Evolutionary conservation across 2,113 vertebrate genomes (phyloP).

Genomic region (Chlamydotis undulata): DNA sequence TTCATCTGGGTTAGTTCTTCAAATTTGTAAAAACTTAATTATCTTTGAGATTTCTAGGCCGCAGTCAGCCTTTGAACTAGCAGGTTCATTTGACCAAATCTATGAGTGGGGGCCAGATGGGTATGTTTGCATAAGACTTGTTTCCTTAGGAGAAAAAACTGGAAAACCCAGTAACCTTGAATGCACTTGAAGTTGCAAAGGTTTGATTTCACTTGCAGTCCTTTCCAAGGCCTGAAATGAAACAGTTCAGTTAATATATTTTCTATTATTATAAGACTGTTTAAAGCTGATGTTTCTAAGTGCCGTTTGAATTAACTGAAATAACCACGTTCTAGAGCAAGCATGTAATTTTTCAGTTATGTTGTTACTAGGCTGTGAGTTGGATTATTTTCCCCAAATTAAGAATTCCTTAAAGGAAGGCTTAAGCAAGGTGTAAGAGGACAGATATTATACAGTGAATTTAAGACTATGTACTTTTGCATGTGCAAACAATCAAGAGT

Average conservation of each 20-base stretch:
- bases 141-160: neutral
- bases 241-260: neutral
- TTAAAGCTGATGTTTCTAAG: neutral
- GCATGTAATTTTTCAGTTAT: neutral
- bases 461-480: neutral
- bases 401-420: neutral
- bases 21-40: slow-evolving; percentile 19
- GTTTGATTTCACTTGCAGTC: neutral
- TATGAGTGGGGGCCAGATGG: neutral
- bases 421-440: neutral
- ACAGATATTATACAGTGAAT: neutral
- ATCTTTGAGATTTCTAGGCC: slow-evolving; percentile 40
- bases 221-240: neutral
- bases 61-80: neutral
- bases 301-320: neutral
- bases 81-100: neutral
- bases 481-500: neutral
- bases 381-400: neutral
- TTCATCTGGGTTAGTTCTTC: slow-evolving; percentile 24
- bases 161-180: slow-evolving; percentile 15
- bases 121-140: neutral
- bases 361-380: neutral
- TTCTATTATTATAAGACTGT: neutral
- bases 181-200: neutral
- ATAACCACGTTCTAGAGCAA: neutral